A percentile compares a stretch with the other conserved stretches of the same genome.
Conservation (phyloP, 2,113 vertebrate genomes). For the Monopterus albus region DNA sequence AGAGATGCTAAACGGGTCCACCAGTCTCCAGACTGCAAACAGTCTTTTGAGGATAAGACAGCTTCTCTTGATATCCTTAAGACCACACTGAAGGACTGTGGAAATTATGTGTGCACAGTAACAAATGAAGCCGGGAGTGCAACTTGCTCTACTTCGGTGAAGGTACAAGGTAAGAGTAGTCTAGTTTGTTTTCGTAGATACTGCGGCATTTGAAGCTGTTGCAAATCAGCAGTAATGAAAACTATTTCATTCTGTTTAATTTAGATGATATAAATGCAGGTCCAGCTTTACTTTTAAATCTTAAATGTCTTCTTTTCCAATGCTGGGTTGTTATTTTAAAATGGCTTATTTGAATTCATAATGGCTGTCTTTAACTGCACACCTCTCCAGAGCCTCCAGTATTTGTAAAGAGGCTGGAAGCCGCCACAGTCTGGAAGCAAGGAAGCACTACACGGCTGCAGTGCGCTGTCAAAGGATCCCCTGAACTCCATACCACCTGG, state of each 20-base stretch:
- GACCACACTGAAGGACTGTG: slow-evolving; percentile 90
- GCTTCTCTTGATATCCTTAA: slow-evolving; percentile 89
- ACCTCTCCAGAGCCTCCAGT: slow-evolving; percentile 85
- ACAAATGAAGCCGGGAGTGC: slow-evolving; percentile 89
- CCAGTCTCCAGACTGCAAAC: slow-evolving; percentile 89
- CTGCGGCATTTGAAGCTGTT: slow-evolving; percentile 44
- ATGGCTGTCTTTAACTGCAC: slow-evolving; percentile 25
- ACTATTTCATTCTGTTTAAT: slow-evolving; percentile 11
- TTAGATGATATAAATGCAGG: not conserved
- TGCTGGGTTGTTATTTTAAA: slow-evolving; percentile 23
- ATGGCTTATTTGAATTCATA: slow-evolving; percentile 23
- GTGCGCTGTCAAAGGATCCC: slow-evolving; percentile 90
- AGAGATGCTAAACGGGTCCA: slow-evolving; percentile 88
- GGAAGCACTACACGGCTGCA: slow-evolving; percentile 87
- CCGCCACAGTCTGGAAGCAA: slow-evolving; percentile 87
- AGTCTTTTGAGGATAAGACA: slow-evolving; percentile 91
- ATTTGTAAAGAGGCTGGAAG: slow-evolving; percentile 88
- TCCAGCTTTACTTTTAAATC: not conserved
- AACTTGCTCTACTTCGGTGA: slow-evolving; percentile 83
- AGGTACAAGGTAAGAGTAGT: slow-evolving; percentile 90
- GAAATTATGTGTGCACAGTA: slow-evolving; percentile 87
- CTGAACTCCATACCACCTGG: slow-evolving; percentile 90
- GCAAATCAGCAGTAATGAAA: slow-evolving; percentile 46
- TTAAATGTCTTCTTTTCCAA: slow-evolving; percentile 16
- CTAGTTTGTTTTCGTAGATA: slow-evolving; percentile 32